Conservation (phyloP, 2,888 invertebrate species). For the Drosophila anomelani region DNA sequence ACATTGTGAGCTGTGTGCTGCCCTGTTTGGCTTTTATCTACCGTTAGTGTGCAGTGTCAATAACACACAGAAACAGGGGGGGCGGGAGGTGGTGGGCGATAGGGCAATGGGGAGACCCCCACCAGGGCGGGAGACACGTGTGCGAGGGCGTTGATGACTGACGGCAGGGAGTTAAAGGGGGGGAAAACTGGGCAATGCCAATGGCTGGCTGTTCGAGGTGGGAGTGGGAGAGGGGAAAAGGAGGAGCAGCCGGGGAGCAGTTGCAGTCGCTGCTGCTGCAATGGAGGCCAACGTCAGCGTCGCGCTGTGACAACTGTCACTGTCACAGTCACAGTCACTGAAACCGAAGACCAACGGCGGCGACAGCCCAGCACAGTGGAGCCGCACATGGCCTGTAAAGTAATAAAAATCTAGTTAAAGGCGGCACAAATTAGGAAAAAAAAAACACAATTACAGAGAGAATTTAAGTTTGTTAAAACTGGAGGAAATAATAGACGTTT, state of each 20-base stretch:
- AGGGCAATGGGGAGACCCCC: slow-evolving; percentile 7
- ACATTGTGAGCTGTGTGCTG: slow-evolving; percentile 64
- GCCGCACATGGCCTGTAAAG: not conserved
- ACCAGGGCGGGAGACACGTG: slow-evolving; percentile 31
- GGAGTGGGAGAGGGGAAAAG: slow-evolving; percentile 13
- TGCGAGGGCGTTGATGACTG: slow-evolving; percentile 61
- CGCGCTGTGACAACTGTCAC: slow-evolving; percentile 64
- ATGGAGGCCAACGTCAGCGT: slow-evolving; percentile 71
- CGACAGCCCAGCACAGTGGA: slow-evolving; percentile 28
- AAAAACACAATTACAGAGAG: not conserved
- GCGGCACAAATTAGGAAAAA: not conserved
- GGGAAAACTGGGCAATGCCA: slow-evolving; percentile 25
- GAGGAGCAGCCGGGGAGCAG: slow-evolving; percentile 2
- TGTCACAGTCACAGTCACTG: slow-evolving; percentile 65
- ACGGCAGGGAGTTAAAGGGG: slow-evolving; percentile 3
- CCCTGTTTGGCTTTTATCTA: slow-evolving; percentile 73
- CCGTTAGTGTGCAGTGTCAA: slow-evolving; percentile 76
- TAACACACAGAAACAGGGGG: slow-evolving; percentile 52
- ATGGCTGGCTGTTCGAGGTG: slow-evolving; percentile 5
- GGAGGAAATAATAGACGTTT: no score
- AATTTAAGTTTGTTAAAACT: no score
- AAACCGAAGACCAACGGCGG: slow-evolving; percentile 37
- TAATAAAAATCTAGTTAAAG: not conserved
- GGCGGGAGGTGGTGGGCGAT: not conserved
- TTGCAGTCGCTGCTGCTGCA: slow-evolving; percentile 40